Evolutionary conservation across 2,888 invertebrate genomes (phyloP).

Genomic region (Cyrtodaria siliqua): DNA sequence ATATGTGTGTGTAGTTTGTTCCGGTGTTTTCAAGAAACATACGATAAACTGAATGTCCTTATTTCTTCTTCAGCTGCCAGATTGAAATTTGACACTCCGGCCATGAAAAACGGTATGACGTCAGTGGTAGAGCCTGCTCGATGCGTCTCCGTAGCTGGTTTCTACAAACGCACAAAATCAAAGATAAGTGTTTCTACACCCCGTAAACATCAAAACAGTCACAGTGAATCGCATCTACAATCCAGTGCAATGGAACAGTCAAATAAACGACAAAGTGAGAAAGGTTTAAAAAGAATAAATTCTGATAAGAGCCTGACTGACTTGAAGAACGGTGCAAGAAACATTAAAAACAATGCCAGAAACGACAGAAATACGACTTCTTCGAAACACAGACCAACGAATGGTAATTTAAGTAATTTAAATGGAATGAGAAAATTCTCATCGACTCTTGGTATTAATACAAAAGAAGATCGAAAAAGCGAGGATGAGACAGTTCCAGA

Average conservation of each 20-base stretch:
- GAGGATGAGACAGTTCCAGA: constrained; percentile 26
- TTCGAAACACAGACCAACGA: constrained; percentile 6
- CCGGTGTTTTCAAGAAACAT: too few species aligned
- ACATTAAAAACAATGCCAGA: constrained; percentile 8
- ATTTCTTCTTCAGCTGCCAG: constrained; percentile 10
- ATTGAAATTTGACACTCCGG: constrained; percentile 8
- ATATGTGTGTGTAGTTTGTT: too few species aligned
- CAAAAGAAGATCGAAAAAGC: constrained; percentile 37
- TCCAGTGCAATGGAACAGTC: background rate
- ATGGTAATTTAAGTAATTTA: constrained; percentile 32
- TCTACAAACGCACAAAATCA: constrained; percentile 34
- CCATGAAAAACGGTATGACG: constrained; percentile 24
- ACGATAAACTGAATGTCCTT: background rate
- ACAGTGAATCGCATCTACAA: constrained; percentile 44
- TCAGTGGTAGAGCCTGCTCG: constrained; percentile 22
- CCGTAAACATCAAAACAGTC: constrained; percentile 24
- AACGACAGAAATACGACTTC: background rate
- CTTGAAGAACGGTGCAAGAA: constrained; percentile 27
- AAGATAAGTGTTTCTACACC: constrained; percentile 55
- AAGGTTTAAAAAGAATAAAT: constrained; percentile 43
- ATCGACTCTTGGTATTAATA: constrained; percentile 54
- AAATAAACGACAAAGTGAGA: constrained; percentile 1
- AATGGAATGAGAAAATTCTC: constrained; percentile 65
- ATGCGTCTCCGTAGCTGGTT: constrained; percentile 11
- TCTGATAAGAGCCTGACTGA: constrained; percentile 56